These are phyloP conservation scores for Pelochelys cantorii DNA, from an alignment of 2,797 vertebrate species.

Conservation along the genomic window DNA sequence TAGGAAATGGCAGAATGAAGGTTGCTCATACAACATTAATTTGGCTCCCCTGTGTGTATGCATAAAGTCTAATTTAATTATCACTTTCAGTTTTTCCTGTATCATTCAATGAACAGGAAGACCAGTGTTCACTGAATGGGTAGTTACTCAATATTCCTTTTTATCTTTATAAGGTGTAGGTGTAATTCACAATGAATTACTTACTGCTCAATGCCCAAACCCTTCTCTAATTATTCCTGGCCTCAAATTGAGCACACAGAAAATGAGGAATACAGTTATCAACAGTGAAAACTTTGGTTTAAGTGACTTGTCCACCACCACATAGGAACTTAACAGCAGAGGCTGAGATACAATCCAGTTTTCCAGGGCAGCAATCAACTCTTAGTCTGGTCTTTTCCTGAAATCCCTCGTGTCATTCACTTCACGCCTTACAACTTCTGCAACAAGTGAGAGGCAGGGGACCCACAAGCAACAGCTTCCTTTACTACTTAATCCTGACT, in stretches of 20 bases:
- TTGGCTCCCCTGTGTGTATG: background rate
- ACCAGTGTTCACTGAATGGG: background rate
- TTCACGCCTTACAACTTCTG: background rate
- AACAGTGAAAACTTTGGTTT: background rate
- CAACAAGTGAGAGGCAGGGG: background rate
- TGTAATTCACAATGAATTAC: conserved; percentile 53
- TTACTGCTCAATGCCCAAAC: conserved; percentile 35
- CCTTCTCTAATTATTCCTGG: background rate
- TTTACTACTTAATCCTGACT: background rate
- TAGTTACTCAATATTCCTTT: conserved; percentile 4
- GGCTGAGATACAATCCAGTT: background rate
- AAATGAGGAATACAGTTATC: background rate
- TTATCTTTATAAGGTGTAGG: conserved; percentile 9
- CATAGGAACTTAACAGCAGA: background rate
- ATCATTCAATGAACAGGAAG: background rate
- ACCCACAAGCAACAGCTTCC: background rate
- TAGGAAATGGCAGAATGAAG: conserved; percentile 12
- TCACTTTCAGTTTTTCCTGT: background rate
- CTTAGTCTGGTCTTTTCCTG: conserved; percentile 4
- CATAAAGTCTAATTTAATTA: background rate
- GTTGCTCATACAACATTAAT: background rate
- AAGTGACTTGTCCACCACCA: background rate
- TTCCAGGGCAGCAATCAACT: background rate
- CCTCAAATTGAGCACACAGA: conserved; percentile 40
- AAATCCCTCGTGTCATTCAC: background rate